These are phyloP conservation scores for Drosophila aff. DNA, from an alignment of 1,140 invertebrate genomes.

Conservation along the genomic window DNA sequence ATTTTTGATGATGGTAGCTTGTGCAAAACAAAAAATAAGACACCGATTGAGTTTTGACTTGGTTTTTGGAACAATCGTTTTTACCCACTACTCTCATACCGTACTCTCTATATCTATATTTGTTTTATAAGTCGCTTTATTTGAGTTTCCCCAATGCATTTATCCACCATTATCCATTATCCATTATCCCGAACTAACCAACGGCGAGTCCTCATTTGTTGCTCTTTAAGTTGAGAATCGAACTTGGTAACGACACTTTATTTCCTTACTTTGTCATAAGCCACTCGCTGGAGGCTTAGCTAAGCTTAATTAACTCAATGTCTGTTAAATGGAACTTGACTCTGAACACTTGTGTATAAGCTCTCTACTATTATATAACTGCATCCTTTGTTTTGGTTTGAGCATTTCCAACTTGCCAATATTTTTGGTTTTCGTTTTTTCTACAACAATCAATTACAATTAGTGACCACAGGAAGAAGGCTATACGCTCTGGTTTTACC, in stretches of 20 bases:
- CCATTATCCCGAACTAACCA: conserved; percentile 38
- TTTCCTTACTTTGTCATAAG: conserved; percentile 6
- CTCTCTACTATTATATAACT: conserved; percentile 33
- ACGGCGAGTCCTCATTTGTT: conserved; percentile 44
- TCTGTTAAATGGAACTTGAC: conserved; percentile 42
- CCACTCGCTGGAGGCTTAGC: conserved; percentile 15
- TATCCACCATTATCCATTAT: conserved; percentile 27
- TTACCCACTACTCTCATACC: conserved; percentile 34
- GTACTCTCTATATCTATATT: conserved; percentile 38
- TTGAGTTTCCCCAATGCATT: conserved; percentile 47
- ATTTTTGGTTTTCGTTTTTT: neutral
- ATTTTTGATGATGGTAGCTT: conserved; percentile 74
- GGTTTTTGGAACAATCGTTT: conserved; percentile 65
- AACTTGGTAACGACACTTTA: conserved; percentile 22
- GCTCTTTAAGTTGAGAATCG: conserved; percentile 42
- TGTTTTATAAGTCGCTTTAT: conserved; percentile 47
- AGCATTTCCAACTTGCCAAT: conserved; percentile 9
- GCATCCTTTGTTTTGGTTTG: conserved; percentile 51
- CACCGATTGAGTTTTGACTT: conserved; percentile 70
- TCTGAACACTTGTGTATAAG: conserved; percentile 52
- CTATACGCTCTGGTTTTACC: conserved; percentile 28
- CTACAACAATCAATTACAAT: conserved; percentile 8
- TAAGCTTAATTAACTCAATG: conserved; percentile 54
- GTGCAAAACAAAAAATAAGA: conserved; percentile 41
- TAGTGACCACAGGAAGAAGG: conserved; percentile 26